Conservation (phyloP, 2,113 vertebrate genomes). For the Tursiops truncatus region DNA sequence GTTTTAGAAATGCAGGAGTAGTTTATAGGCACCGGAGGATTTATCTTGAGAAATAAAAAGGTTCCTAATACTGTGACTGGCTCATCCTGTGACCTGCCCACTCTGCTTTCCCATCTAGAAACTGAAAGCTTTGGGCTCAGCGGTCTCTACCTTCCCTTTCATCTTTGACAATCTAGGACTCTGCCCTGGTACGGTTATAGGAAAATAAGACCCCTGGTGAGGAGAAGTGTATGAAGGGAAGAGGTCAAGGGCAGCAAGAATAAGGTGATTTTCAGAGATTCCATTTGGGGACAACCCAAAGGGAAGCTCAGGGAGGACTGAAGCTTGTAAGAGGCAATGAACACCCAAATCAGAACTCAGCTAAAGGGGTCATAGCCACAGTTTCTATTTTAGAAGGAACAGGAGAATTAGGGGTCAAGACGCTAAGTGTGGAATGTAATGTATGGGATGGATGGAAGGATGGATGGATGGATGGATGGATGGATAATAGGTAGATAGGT, state of each 20-base stretch:
- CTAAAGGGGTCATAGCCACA: not conserved
- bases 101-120: not conserved
- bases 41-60: not conserved
- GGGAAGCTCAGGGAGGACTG: not conserved
- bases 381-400: not conserved
- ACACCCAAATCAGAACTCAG: not conserved
- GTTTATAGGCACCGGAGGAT: not conserved
- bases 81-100: not conserved
- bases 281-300: not conserved
- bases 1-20: not conserved
- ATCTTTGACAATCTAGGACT: not conserved
- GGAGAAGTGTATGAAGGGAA: not conserved
- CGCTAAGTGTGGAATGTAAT: not conserved
- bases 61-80: not conserved
- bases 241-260: not conserved
- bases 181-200: not conserved
- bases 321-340: not conserved
- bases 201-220: not conserved
- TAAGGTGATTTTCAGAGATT: not conserved
- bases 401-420: not conserved
- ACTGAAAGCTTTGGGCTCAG: not conserved
- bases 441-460: not conserved
- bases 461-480: too few species aligned
- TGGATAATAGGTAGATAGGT: not conserved
- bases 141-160: not conserved